These are phyloP conservation scores for Electrona antarctica DNA, from an alignment of 2,113 vertebrate species.

Conservation along the genomic window DNA sequence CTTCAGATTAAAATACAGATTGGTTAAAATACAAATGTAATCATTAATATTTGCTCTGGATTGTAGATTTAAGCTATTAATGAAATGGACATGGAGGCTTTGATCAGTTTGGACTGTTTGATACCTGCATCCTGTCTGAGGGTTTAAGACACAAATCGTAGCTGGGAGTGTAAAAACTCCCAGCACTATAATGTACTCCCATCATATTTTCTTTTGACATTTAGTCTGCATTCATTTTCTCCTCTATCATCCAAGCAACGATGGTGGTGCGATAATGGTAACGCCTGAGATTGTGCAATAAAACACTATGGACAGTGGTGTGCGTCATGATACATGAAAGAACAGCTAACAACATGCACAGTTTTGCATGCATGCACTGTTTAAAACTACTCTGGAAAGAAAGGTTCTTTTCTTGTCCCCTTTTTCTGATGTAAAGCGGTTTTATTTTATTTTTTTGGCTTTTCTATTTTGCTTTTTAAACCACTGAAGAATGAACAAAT, in stretches of 20 bases:
- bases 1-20: no score
- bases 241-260: background rate
- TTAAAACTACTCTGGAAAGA: slow-evolving; percentile 2
- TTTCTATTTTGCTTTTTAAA: slow-evolving; percentile 10
- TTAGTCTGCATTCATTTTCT: background rate
- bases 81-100: background rate
- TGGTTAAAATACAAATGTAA: no score
- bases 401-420: slow-evolving; percentile 4
- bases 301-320: slow-evolving; percentile 37
- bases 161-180: no score
- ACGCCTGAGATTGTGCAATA: slow-evolving; percentile 67
- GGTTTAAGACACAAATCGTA: background rate
- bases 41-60: no score
- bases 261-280: slow-evolving; percentile 9
- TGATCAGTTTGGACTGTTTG: slow-evolving; percentile 11
- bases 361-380: slow-evolving; percentile 60
- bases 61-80: background rate
- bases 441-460: background rate
- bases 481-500: slow-evolving; percentile 25
- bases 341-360: slow-evolving; percentile 39
- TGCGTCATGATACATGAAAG: slow-evolving; percentile 16
- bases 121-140: background rate
- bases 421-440: background rate
- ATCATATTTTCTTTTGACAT: background rate
- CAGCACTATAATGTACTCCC: no score